Percentiles rank a stretch among this genome's conserved stretches.
Evolutionary conservation across 2,113 vertebrate species (phyloP).

Genomic region (Aleadryas rufinucha): DNA sequence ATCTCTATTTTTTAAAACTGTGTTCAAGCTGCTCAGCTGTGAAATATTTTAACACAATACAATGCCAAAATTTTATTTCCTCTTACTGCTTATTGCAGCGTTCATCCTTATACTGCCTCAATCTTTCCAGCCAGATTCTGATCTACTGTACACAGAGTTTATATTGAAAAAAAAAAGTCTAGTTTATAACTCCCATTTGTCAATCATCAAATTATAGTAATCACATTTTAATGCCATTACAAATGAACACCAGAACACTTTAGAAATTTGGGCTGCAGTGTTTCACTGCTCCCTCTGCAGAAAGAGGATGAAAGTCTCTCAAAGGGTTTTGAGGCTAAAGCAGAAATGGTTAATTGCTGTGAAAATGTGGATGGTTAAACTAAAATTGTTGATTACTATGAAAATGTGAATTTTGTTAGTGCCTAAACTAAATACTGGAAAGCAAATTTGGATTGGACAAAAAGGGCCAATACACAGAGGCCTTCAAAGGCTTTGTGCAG

Average conservation of each 20-base stretch:
- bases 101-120: neutral
- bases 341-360: neutral
- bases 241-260: neutral
- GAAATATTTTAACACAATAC: neutral
- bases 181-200: neutral
- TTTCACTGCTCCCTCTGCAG: neutral
- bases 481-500: neutral
- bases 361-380: neutral
- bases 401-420: neutral
- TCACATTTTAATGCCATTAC: neutral
- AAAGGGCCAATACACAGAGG: neutral
- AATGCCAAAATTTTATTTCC: neutral
- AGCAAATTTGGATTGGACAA: neutral
- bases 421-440: neutral
- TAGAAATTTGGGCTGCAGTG: neutral
- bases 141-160: neutral
- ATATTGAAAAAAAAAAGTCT: neutral
- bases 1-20: neutral
- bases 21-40: neutral
- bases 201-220: neutral
- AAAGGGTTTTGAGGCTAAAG: neutral
- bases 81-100: neutral
- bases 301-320: neutral
- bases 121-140: neutral
- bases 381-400: neutral